These are phyloP conservation scores for Nesogale talazaci DNA, from an alignment of 2,113 vertebrate genomes.

Conservation along the genomic window DNA sequence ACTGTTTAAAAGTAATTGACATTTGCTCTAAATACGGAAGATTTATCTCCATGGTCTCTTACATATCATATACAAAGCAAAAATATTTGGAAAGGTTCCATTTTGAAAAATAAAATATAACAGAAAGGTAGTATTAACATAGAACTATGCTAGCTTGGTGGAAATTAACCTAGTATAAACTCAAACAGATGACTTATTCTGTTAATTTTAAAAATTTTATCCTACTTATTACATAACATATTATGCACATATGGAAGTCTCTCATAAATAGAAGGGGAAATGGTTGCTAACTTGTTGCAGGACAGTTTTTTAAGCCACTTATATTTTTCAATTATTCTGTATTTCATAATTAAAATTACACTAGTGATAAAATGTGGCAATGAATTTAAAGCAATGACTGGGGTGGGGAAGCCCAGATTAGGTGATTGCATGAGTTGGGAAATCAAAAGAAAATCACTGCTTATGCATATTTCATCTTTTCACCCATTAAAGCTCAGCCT, in stretches of 20 bases:
- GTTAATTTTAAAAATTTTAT: not conserved
- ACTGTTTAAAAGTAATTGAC: too few relatives aligned
- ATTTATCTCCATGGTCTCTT: too few relatives aligned
- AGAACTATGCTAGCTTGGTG: not conserved
- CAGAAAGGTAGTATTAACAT: too few relatives aligned
- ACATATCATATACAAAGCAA: too few relatives aligned
- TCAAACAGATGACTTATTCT: not conserved
- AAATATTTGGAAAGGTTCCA: too few relatives aligned
- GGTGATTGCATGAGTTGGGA: not conserved
- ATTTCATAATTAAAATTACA: not conserved
- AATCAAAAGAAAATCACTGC: constrained; percentile 34
- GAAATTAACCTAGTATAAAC: constrained; percentile 1
- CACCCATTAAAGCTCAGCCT: not conserved
- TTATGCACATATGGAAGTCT: too few relatives aligned
- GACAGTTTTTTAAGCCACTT: too few relatives aligned
- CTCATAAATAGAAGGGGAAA: too few relatives aligned
- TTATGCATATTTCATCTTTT: not conserved
- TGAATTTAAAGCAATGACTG: not conserved
- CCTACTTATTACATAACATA: not conserved
- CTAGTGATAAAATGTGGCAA: not conserved
- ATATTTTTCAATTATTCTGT: constrained; percentile 11
- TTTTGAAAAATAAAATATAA: too few relatives aligned
- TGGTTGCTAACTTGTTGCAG: too few relatives aligned
- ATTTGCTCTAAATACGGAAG: too few relatives aligned
- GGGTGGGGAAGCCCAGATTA: not conserved